Percentiles rank a stretch among this genome's conserved stretches.
These are phyloP conservation scores for Aselliscus stoliczkanus DNA, from an alignment of 2,797 vertebrate genomes.

Conservation along the genomic window DNA sequence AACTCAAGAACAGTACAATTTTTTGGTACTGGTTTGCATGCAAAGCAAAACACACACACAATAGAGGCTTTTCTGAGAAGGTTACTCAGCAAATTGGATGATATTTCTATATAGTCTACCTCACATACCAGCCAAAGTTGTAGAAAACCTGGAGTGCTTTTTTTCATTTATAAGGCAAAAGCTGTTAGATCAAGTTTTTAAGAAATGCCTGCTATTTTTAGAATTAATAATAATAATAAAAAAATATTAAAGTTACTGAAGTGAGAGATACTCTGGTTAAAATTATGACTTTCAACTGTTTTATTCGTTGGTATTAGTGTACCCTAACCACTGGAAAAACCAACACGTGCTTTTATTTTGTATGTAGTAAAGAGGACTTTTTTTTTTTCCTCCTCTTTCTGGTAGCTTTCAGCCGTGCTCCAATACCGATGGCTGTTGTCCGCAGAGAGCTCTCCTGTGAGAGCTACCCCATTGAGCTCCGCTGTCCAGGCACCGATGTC, in stretches of 20 bases:
- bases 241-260: not conserved
- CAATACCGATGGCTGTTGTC: constrained; percentile 98
- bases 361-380: not conserved
- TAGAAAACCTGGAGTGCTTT: not conserved
- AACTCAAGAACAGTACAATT: not conserved
- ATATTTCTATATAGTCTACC: not conserved
- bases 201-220: not conserved
- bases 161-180: not conserved
- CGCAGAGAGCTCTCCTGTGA: constrained; percentile 98
- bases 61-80: not conserved
- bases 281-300: not conserved
- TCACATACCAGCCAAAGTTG: not conserved
- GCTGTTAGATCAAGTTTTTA: not conserved
- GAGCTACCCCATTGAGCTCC: constrained; percentile 98
- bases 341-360: not conserved
- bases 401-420: constrained; percentile 94
- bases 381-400: constrained; percentile 48
- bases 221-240: not conserved
- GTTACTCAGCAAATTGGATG: not conserved
- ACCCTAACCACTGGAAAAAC: not conserved
- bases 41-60: not conserved
- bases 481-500: constrained; percentile 97
- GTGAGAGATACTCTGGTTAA: not conserved
- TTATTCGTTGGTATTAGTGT: not conserved
- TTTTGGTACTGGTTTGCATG: not conserved